phyloP scores from a whole-genome alignment of 2,797 vertebrate genomes.

The Phalloptychus januarius region DNA sequence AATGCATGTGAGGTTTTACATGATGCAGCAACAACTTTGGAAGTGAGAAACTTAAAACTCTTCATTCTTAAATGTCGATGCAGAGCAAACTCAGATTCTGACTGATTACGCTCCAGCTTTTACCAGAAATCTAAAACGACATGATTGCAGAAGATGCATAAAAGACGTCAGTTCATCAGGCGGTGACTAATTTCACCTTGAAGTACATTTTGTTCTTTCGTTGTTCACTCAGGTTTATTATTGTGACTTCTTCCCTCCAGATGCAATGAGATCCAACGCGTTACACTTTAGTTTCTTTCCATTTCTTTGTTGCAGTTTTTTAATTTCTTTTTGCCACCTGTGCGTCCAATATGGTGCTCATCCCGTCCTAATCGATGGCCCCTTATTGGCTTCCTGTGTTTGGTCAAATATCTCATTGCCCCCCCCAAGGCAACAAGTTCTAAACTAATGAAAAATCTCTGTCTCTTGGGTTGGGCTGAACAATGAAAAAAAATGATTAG shows the following conservation, averaged over 20 bases:
- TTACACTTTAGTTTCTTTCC: conserved; percentile 58
- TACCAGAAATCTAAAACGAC: not conserved
- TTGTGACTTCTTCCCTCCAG: conserved; percentile 35
- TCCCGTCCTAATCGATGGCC: conserved; percentile 80
- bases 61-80: not conserved
- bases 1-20: not conserved
- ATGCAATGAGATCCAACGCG: conserved; percentile 49
- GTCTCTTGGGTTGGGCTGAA: conserved; percentile 73
- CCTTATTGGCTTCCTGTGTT: conserved; percentile 83
- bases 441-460: conserved; percentile 82
- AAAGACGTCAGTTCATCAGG: not conserved
- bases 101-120: not conserved
- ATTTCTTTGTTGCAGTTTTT: conserved; percentile 72
- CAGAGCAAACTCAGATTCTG: not conserved
- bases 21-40: not conserved
- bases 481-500: conserved; percentile 77
- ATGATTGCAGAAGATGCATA: not conserved
- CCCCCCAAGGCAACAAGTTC: conserved; percentile 73
- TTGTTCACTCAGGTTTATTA: conserved; percentile 20
- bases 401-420: conserved; percentile 80
- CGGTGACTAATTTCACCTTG: conserved; percentile 9
- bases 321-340: conserved; percentile 81
- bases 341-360: conserved; percentile 79
- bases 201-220: conserved; percentile 3
- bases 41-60: not conserved